Base-by-base conservation (phyloP, 37 sponge, comb jelly and placozoan genomes). In the Theonella swinhoei region DNA sequence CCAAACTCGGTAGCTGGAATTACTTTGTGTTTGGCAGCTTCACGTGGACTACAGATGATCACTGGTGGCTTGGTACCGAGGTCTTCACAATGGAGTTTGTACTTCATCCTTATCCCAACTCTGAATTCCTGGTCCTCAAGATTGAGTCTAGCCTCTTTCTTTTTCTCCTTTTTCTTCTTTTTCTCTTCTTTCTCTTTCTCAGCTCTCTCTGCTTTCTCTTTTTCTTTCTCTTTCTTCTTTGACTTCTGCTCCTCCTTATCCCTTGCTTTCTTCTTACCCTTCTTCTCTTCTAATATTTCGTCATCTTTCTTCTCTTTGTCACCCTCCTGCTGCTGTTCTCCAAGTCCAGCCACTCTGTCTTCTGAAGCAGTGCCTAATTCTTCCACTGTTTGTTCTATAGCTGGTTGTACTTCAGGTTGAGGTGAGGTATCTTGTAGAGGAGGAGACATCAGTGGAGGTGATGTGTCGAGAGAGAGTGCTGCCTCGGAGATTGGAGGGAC, bases 51-150 rank as follows among this genome's bases (percentile, higher is more conserved):
- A 28, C 62, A 63, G 17, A 34, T 39, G 11, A 86, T 76, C 25
- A 69, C 76, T 4, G 82, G 62, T 2, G 62, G 54, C 4, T 86
- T 89, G 19, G 72, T 65, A 0, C 94, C 94, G n/a, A 89, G 62
- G 19, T 85, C 89, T 3, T 93, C 89, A 79, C 90, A 86, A 76
- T 93, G 86, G 31, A 89, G 82, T 38, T 93, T 93, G 70, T 88
- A 88, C 33, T 83, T 78, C 42, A 78, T 68, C 17, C 83, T 69
- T 38, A 64, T 72, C 14, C 90, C 94, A 62, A 93, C 87, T 14
- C 81, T 31, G 72, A 89, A 93, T 23, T 47, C 68, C 23, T 75
- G 78, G 39, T 60, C 60, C 0, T 79, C 74, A 3, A 93, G 75
- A 62, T 93, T 80, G 2, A 93, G 76, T 3, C 94, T 90, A 11